phyloP scores from a whole-genome alignment of 2,888 invertebrate genomes.

The Andrena haemorrhoa region DNA sequence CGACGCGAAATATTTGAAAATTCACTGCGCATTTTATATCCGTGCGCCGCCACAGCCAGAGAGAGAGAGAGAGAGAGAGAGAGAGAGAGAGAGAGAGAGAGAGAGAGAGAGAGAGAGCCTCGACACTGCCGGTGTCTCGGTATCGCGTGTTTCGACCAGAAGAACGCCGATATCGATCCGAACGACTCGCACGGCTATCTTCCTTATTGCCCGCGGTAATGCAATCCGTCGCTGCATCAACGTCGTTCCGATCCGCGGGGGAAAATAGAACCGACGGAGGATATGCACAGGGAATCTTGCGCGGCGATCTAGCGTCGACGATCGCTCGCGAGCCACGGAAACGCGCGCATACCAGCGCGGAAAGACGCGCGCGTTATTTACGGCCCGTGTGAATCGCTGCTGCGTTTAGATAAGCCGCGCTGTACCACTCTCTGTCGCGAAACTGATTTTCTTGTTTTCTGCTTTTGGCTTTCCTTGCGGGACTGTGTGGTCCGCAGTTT shows the following conservation, averaged over 20 bases:
- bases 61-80: too few relatives aligned
- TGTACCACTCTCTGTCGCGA: constrained; percentile 56
- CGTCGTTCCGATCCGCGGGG: not conserved
- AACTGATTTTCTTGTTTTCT: not conserved
- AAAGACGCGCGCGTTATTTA: constrained; percentile 74
- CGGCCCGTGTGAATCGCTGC: constrained; percentile 74
- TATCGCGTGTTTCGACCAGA: not conserved
- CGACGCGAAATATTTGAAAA: constrained; percentile 67
- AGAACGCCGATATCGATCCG: constrained; percentile 49
- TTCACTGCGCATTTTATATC: constrained; percentile 72
- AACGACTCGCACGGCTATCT: constrained; percentile 68
- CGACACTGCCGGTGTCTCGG: too few relatives aligned
- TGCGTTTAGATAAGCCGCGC: constrained; percentile 74
- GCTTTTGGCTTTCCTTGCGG: constrained; percentile 3
- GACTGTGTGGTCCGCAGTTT: not conserved
- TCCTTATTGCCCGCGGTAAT: constrained; percentile 76
- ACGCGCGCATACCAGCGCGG: constrained; percentile 55
- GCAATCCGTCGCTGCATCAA: constrained; percentile 41
- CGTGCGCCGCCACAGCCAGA: not conserved
- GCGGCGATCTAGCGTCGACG: not conserved
- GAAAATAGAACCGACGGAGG: constrained; percentile 3
- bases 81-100: too few relatives aligned
- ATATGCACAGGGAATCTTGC: not conserved
- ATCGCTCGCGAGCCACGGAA: constrained; percentile 19
- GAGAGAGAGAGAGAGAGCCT: not conserved